Percentiles rank a stretch among this genome's conserved stretches.
phyloP scores from a whole-genome alignment of 2,888 invertebrate species.

The Bruchidius siliquastri region DNA sequence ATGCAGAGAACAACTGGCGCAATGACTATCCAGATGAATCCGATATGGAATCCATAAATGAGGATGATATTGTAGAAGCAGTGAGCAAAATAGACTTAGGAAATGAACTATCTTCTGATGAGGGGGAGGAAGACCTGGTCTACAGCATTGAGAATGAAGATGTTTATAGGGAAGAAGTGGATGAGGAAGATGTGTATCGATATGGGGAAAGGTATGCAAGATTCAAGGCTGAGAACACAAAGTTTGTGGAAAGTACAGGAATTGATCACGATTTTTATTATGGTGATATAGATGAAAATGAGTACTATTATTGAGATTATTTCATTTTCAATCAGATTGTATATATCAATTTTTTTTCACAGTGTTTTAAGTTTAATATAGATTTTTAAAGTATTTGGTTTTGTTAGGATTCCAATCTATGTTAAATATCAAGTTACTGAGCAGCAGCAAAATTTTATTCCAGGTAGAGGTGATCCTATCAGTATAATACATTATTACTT shows the following conservation, averaged over 20 bases:
- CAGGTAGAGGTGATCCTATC: too few species aligned
- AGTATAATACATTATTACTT: too few species aligned
- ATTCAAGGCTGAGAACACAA: conserved; percentile 55
- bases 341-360: not conserved
- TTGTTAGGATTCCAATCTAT: too few species aligned
- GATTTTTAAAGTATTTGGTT: too few species aligned
- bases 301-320: conserved; percentile 25
- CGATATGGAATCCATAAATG: conserved; percentile 53
- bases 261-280: conserved; percentile 26
- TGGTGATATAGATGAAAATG: conserved; percentile 34
- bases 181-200: conserved; percentile 53
- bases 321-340: not conserved
- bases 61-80: conserved; percentile 59
- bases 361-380: not conserved
- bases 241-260: conserved; percentile 28
- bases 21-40: conserved; percentile 71
- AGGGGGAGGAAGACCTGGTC: conserved; percentile 44
- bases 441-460: too few species aligned
- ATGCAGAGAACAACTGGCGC: conserved; percentile 71
- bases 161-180: conserved; percentile 43
- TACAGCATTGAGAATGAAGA: conserved; percentile 45
- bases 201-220: conserved; percentile 64
- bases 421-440: too few species aligned
- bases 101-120: conserved; percentile 44
- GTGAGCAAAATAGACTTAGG: conserved; percentile 46